Conservation (phyloP, 2,797 vertebrate species). For the Clarias laeviceps region DNA sequence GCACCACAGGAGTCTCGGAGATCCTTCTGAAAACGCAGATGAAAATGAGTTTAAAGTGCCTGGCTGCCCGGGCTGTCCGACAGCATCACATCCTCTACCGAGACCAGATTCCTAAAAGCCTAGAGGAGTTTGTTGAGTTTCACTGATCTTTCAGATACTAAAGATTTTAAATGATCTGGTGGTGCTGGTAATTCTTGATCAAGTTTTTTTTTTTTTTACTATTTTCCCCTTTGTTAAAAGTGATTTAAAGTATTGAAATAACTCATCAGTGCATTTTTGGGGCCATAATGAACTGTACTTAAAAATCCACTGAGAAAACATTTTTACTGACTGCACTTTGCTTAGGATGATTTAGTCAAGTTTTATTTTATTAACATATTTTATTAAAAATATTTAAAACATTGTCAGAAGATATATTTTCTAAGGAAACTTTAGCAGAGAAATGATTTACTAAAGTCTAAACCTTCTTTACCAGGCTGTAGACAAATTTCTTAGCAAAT, state of each 20-base stretch:
- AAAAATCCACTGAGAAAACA: not conserved
- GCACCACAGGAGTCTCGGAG: constrained; percentile 95
- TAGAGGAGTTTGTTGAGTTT: constrained; percentile 97
- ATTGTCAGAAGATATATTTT: constrained; percentile 54
- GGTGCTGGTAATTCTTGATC: constrained; percentile 47
- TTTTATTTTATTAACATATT: constrained; percentile 48
- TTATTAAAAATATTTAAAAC: constrained; percentile 59
- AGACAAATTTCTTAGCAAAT: constrained; percentile 36
- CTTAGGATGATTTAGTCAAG: constrained; percentile 22
- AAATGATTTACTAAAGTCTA: constrained; percentile 35
- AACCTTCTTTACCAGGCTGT: not conserved
- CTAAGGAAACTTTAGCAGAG: constrained; percentile 35
- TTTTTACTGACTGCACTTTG: constrained; percentile 50
- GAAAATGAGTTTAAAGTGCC: constrained; percentile 99
- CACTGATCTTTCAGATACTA: constrained; percentile 75
- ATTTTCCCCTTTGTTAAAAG: not conserved
- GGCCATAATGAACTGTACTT: not conserved
- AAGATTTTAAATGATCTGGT: constrained; percentile 23
- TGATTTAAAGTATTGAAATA: not conserved
- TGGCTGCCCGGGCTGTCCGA: constrained; percentile 93
- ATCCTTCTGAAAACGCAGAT: constrained; percentile 98
- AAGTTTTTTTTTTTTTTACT: not conserved
- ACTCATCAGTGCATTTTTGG: not conserved
- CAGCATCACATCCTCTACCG: constrained; percentile 90
- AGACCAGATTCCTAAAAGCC: constrained; percentile 94